Percentiles rank a stretch among this genome's conserved stretches.
These are phyloP conservation scores for Cheilosia grossa DNA, from an alignment of 2,888 invertebrate genomes.

Conservation along the genomic window DNA sequence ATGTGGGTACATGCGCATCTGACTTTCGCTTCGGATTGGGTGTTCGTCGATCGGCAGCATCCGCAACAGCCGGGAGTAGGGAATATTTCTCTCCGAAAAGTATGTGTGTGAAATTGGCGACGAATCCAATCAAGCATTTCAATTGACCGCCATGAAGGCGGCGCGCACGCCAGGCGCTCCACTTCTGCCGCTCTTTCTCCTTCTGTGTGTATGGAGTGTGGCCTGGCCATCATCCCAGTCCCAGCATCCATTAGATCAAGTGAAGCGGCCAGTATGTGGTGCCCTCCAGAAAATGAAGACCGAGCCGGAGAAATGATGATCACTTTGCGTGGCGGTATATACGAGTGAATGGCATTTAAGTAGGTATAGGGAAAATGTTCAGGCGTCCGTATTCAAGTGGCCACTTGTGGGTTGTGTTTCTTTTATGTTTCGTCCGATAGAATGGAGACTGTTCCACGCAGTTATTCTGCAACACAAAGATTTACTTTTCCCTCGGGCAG, in stretches of 20 bases:
- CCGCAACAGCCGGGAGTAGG: neutral
- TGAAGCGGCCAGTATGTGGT: constrained; percentile 42
- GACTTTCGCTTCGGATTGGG: constrained; percentile 61
- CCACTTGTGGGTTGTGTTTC: constrained; percentile 61
- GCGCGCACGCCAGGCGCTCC: constrained; percentile 66
- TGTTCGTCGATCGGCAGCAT: constrained; percentile 26
- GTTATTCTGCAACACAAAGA: constrained; percentile 31
- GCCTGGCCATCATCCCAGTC: no score
- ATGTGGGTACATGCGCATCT: constrained; percentile 62
- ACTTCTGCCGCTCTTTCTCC: constrained; percentile 39
- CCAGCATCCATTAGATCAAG: neutral
- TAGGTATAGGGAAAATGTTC: constrained; percentile 46
- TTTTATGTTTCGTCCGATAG: constrained; percentile 36
- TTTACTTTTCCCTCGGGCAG: constrained; percentile 43
- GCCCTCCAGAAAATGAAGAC: constrained; percentile 37
- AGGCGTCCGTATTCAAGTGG: constrained; percentile 72
- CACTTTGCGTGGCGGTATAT: constrained; percentile 61
- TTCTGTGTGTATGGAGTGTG: neutral
- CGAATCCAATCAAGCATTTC: constrained; percentile 75
- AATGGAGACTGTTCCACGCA: constrained; percentile 26
- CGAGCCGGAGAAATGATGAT: constrained; percentile 51
- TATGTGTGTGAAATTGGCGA: constrained; percentile 62
- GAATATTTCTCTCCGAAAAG: neutral
- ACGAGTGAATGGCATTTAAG: constrained; percentile 42
- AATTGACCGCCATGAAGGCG: constrained; percentile 74